Conservation (phyloP, 35 echinoderm and acorn worm species). For the Ophioderma brevispina region DNA sequence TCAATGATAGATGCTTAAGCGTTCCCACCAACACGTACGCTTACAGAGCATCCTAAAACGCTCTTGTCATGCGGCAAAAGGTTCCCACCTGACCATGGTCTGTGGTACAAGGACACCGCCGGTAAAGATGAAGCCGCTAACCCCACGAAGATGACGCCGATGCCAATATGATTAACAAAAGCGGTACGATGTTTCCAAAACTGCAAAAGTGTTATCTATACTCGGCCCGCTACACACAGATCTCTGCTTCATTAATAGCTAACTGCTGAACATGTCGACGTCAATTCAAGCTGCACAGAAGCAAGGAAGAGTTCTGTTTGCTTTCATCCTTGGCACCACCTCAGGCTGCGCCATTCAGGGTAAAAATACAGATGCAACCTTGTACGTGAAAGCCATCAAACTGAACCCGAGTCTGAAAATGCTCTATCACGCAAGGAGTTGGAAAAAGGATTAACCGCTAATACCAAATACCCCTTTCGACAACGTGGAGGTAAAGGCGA, state of each 20-base stretch:
- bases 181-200: neutral
- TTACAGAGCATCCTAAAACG: too few relatives aligned
- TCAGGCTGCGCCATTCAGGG: conserved; percentile 29
- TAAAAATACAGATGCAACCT: conserved; percentile 41
- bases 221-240: conserved; percentile 17
- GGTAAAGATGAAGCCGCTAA: neutral
- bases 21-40: too few relatives aligned
- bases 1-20: too few relatives aligned
- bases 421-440: conserved; percentile 33
- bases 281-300: conserved; percentile 63
- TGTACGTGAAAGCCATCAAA: conserved; percentile 57
- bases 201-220: neutral
- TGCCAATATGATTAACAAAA: neutral
- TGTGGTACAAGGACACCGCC: neutral
- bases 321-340: conserved; percentile 21
- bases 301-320: conserved; percentile 64
- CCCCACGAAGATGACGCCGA: neutral
- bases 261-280: conserved; percentile 21
- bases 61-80: too few relatives aligned
- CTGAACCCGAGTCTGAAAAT: conserved; percentile 29
- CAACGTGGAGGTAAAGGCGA: conserved; percentile 34
- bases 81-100: too few relatives aligned
- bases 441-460: conserved; percentile 37
- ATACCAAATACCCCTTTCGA: conserved; percentile 69
- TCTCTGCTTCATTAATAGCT: too few relatives aligned